Conservation (phyloP, 2,888 invertebrate genomes). For the Apotomis turbidana region DNA sequence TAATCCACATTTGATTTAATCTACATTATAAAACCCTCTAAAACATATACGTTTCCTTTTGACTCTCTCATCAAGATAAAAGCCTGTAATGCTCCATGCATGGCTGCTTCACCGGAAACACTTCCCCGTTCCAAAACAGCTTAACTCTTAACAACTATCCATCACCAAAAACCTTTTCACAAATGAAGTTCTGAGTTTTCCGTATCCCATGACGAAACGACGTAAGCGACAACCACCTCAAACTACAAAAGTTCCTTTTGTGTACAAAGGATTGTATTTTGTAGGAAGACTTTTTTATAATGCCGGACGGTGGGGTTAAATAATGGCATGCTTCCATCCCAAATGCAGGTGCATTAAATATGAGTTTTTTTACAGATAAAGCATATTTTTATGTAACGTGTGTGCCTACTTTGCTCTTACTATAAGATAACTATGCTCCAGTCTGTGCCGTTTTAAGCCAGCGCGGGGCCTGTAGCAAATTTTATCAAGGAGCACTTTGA, state of each 20-base stretch:
- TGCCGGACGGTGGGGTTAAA: not conserved
- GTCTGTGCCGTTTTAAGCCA: no score
- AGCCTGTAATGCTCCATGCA: constrained; percentile 22
- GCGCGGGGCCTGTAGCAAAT: no score
- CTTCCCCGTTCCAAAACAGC: not conserved
- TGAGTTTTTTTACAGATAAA: not conserved
- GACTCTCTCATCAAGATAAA: constrained; percentile 31
- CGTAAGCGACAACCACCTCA: not conserved
- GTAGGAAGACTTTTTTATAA: not conserved
- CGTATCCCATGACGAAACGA: not conserved
- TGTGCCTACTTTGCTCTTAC: no score
- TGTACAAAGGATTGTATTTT: not conserved
- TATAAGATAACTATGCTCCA: no score
- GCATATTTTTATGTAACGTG: no score
- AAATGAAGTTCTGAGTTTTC: not conserved
- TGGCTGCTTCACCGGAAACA: constrained; percentile 3
- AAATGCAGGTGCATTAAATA: not conserved
- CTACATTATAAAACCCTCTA: not conserved
- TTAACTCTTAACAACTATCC: not conserved
- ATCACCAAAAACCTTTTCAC: not conserved
- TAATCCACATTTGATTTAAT: no score
- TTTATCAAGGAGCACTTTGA: no score
- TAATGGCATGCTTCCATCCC: not conserved
- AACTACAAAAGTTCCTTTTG: not conserved
- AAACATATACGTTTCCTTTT: constrained; percentile 11